Conservation (phyloP, 2,888 invertebrate genomes). For the Oscheius sp. region DNA sequence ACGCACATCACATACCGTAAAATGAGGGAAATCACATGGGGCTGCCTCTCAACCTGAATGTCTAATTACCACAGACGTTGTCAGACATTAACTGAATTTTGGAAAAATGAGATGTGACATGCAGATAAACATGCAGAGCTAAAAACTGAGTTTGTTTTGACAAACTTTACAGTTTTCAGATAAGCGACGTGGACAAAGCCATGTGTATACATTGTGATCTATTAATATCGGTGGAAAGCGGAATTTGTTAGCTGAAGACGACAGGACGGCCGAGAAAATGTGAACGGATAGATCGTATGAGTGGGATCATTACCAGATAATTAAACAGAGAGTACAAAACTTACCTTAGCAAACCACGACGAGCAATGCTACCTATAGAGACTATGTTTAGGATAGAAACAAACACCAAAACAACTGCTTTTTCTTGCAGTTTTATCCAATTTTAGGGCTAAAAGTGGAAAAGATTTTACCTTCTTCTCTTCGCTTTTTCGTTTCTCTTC, state of each 20-base stretch:
- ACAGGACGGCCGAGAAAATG: conserved; percentile 31
- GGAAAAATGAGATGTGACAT: conserved; percentile 4
- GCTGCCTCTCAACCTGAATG: conserved; percentile 15
- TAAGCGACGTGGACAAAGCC: conserved; percentile 28
- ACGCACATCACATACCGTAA: conserved; percentile 29
- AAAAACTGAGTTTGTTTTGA: too few relatives aligned
- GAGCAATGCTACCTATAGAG: conserved; percentile 31
- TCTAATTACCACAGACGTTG: conserved; percentile 16
- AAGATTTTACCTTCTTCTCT: too few relatives aligned
- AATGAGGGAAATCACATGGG: conserved; percentile 4
- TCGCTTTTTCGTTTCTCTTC: too few relatives aligned
- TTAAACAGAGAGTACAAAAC: conserved; percentile 29
- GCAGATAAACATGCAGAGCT: conserved; percentile 9
- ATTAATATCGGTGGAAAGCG: background rate
- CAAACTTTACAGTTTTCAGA: background rate
- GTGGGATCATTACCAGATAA: conserved; percentile 31
- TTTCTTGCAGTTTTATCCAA: conserved; percentile 8
- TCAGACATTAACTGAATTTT: conserved; percentile 1
- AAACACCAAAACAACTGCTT: conserved; percentile 7
- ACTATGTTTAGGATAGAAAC: conserved; percentile 19
- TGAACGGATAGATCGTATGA: conserved; percentile 29
- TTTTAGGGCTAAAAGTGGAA: conserved; percentile 2
- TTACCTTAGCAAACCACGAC: conserved; percentile 30
- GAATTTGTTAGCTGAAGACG: conserved; percentile 21
- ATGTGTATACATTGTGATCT: conserved; percentile 3